These are phyloP conservation scores for Excalfactoria chinensis DNA, from an alignment of 2,113 vertebrate species.

Conservation along the genomic window DNA sequence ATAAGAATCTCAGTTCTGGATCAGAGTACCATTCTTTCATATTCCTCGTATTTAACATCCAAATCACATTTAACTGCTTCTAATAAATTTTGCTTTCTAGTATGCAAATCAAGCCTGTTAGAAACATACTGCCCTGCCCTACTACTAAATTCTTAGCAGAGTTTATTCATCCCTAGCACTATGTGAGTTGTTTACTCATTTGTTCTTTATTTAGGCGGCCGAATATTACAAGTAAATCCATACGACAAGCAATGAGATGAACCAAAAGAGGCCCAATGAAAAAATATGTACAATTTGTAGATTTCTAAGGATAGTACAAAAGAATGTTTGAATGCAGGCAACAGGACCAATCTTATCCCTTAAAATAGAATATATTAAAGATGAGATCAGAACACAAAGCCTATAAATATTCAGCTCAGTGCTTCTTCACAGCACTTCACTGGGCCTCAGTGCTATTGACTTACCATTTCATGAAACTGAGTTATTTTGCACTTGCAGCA, in stretches of 20 bases:
- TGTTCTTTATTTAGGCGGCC: neutral
- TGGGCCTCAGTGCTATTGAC: neutral
- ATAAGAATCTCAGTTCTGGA: neutral
- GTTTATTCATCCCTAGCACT: neutral
- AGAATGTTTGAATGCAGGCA: neutral
- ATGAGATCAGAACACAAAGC: neutral
- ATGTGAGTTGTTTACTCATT: neutral
- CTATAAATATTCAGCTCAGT: neutral
- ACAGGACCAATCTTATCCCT: neutral
- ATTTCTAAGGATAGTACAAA: rapidly evolving
- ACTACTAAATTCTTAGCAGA: neutral
- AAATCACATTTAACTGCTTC: neutral
- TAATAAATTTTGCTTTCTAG: neutral
- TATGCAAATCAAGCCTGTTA: neutral
- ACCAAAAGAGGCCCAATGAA: neutral
- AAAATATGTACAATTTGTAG: neutral
- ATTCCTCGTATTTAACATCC: neutral
- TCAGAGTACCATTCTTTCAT: neutral
- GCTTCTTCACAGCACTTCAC: neutral
- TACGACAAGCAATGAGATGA: rapidly evolving
- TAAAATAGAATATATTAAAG: conserved; percentile 16
- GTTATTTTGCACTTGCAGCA: neutral
- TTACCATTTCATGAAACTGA: neutral
- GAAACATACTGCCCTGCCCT: neutral
- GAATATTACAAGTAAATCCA: neutral